Evolutionary conservation across 2,113 vertebrate genomes (phyloP).

Genomic region (Eolophus roseicapilla): DNA sequence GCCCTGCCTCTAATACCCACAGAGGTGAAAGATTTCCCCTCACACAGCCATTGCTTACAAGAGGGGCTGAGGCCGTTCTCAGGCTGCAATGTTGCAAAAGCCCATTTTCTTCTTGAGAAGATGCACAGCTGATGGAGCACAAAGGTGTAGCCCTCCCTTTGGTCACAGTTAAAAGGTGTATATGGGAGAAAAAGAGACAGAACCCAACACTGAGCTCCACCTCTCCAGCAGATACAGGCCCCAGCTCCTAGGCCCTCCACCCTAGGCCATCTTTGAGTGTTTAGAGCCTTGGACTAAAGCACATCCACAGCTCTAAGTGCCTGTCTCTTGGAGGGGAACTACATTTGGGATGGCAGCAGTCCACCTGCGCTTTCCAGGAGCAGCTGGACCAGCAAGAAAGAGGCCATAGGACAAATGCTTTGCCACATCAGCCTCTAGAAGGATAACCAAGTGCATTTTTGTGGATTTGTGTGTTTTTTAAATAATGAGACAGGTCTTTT

Average conservation of each 20-base stretch:
- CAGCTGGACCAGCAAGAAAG: not conserved
- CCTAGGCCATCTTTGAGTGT: not conserved
- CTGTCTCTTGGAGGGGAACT: not conserved
- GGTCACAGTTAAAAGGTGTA: not conserved
- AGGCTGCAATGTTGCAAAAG: not conserved
- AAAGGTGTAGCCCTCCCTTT: not conserved
- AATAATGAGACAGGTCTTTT: not conserved
- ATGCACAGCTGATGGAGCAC: rapidly evolving
- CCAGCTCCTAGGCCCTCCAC: not conserved
- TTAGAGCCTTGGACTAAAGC: not conserved
- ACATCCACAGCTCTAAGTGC: rapidly evolving
- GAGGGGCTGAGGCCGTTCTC: not conserved
- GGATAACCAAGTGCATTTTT: not conserved
- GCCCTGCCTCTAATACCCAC: not conserved
- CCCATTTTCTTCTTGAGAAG: not conserved
- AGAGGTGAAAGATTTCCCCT: not conserved
- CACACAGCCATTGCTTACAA: rapidly evolving
- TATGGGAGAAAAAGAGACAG: not conserved
- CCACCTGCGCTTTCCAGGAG: not conserved
- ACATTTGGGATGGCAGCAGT: not conserved
- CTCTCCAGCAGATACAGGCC: not conserved
- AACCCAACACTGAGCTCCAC: not conserved
- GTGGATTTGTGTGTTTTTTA: not conserved
- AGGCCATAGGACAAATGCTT: not conserved
- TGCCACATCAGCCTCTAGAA: not conserved